These are phyloP conservation scores for Girardia tigrina DNA, from an alignment of 2,888 invertebrate species.

Conservation along the genomic window DNA sequence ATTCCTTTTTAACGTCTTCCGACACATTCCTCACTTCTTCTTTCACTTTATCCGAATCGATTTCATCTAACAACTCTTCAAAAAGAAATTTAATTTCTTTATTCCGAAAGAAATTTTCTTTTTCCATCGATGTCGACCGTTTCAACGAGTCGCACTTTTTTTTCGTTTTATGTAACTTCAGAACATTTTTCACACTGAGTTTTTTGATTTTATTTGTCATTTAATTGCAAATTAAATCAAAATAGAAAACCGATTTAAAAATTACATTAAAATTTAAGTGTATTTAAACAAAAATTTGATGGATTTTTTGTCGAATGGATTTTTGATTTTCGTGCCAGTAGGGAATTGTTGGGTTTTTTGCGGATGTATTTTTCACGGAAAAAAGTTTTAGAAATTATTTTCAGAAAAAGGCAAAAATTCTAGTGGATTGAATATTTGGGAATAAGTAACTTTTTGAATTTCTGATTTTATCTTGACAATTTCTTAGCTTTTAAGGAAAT, in stretches of 20 bases:
- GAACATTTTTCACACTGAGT: not conserved
- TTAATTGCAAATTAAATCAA: not conserved
- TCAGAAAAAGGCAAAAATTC: no score
- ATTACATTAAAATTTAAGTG: not conserved
- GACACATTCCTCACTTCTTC: not conserved
- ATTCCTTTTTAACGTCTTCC: not conserved
- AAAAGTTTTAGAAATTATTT: no score
- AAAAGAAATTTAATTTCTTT: not conserved
- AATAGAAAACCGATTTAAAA: not conserved
- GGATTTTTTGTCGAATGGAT: no score
- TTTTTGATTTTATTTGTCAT: not conserved
- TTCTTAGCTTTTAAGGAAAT: no score
- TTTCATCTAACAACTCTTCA: conserved; percentile 7
- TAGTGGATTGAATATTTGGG: no score
- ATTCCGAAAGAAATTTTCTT: not conserved
- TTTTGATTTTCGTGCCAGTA: no score
- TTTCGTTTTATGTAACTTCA: not conserved
- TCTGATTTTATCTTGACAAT: no score
- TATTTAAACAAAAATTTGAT: not conserved
- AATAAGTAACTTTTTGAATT: no score
- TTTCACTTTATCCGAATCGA: not conserved
- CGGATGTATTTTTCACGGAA: no score
- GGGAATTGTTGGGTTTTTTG: no score
- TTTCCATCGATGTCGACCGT: not conserved
- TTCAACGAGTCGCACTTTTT: conserved; percentile 6